phyloP scores from a whole-genome alignment of 2,888 invertebrate species.

The Nemoura dubitans region DNA sequence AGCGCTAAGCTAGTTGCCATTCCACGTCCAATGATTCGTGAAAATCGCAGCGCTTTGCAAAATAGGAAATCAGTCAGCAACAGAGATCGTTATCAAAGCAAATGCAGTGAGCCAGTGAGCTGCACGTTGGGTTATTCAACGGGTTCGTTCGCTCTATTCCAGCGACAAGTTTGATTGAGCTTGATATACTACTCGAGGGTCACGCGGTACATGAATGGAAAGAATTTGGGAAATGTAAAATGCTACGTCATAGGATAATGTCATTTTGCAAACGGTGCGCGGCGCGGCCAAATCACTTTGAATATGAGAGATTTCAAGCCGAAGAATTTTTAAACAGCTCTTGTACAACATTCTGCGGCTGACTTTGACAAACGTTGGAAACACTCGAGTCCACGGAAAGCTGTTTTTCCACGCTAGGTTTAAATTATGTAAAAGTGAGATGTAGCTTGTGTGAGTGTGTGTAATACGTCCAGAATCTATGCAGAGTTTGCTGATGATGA shows the following conservation, averaged over 20 bases:
- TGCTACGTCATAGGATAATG: not conserved
- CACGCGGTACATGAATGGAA: not conserved
- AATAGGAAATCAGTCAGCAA: not conserved
- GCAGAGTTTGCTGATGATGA: no score
- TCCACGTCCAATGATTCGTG: not conserved
- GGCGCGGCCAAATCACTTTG: not conserved
- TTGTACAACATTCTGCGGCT: not conserved
- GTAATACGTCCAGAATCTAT: no score
- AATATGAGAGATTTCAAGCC: not conserved
- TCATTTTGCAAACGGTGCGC: not conserved
- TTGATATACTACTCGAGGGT: not conserved
- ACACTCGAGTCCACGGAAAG: not conserved
- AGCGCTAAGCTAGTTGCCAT: not conserved
- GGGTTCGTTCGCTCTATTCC: not conserved
- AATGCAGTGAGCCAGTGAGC: not conserved
- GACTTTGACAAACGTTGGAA: not conserved
- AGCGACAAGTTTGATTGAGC: not conserved
- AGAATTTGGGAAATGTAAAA: not conserved
- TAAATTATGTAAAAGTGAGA: not conserved
- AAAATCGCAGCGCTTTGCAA: not conserved
- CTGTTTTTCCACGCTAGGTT: not conserved
- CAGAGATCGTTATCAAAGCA: not conserved
- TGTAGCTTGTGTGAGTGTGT: not conserved
- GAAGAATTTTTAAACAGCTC: not conserved
- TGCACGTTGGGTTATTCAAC: not conserved